Base-by-base conservation (phyloP, 2,888 invertebrate species). In the Eupithecia subfuscata region DNA sequence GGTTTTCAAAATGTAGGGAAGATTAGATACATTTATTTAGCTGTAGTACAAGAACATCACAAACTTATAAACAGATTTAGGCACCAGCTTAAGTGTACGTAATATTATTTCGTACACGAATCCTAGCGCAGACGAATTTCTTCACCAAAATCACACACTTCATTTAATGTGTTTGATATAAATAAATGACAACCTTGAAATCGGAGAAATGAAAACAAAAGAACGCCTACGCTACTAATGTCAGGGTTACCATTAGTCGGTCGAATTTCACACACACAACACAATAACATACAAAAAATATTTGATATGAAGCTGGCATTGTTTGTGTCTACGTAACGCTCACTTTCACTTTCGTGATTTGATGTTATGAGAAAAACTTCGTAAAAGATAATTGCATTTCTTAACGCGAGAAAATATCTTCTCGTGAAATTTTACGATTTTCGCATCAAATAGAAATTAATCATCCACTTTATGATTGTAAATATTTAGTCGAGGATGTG, bases 321-420 rank as follows among this genome's bases (percentile, higher is more conserved):
- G 88, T 88, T 84, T 86, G 84, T 84, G 84, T 84, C 78, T 30
- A 77, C 74, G 74, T 76, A 82, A 84, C 80, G 80, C 60, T 56
- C 64, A 75, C 86, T 87, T 87, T 87, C 87, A 83, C 86, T 86
- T 83, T 84, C 34, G 74, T 79, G 78, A 79, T 80, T 81, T 79
- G 43, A 69, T 68, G 70, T 65, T 71, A 60, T 48, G 45, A 70
- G 65, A 70, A 74, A 77, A 72, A 70, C 40, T 3, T 6, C 43
- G 63, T 11, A 69, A 40, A 76, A 69, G 69, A 76, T 69, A 69
- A 65, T 45, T 16, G 65, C 68, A 22, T 14, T 68, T 70, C 40
- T 69, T 30, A 25, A n/a, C 30, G 52, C 65, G 48, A 43, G 70
- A 71, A 37, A 40, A 69, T 67, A 43, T 80, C 76, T 81, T 79